phyloP scores from a whole-genome alignment of 2,888 invertebrate species.

The Mantis religiosa region DNA sequence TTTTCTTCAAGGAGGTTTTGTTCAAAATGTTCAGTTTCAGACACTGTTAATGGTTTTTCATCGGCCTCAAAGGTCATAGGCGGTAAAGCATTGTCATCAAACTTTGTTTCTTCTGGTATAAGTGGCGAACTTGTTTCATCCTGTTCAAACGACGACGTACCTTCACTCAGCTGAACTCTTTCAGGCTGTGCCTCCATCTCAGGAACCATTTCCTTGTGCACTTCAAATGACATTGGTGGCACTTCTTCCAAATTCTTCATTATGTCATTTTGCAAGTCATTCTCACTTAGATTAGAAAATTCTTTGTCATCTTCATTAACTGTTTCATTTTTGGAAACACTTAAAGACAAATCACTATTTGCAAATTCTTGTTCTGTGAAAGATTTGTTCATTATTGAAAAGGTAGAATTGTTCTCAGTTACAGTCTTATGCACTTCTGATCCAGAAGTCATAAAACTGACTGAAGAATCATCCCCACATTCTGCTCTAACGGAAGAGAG shows the following conservation, averaged over 20 bases:
- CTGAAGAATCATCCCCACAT: conserved; percentile 49
- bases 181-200: conserved; percentile 22
- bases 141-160: neutral
- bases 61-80: neutral
- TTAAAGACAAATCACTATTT: neutral
- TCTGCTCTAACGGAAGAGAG: conserved; percentile 50
- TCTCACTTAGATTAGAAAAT: neutral
- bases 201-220: conserved; percentile 23
- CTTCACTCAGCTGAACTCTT: conserved; percentile 11
- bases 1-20: neutral
- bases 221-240: conserved; percentile 20
- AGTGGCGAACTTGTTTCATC: neutral
- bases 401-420: neutral
- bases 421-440: neutral
- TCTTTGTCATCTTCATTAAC: neutral
- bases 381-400: conserved; percentile 1
- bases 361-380: neutral
- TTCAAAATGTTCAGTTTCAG: neutral
- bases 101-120: neutral
- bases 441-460: neutral
- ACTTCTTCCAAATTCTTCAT: neutral
- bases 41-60: neutral
- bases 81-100: neutral
- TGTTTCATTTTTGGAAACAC: neutral
- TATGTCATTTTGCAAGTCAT: neutral